These are phyloP conservation scores for Cryptosula pallasiana DNA, from an alignment of 2,888 invertebrate species.

Conservation along the genomic window DNA sequence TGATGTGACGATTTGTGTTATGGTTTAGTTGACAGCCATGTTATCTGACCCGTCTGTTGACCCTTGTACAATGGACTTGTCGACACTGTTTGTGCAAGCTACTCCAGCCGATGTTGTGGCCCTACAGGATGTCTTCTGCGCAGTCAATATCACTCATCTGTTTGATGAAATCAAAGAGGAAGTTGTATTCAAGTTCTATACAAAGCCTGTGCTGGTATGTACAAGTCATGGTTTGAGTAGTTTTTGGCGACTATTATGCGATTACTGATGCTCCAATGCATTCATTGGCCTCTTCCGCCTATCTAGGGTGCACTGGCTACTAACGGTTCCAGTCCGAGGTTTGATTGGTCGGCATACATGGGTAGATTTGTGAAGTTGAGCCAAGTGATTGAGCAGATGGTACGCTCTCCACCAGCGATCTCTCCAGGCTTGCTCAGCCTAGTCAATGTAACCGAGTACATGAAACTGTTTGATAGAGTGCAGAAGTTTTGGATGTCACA, in stretches of 20 bases:
- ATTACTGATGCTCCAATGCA: no score
- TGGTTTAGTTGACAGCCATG: conserved; percentile 14
- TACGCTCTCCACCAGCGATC: not conserved
- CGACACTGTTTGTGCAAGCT: not conserved
- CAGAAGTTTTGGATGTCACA: conserved; percentile 1
- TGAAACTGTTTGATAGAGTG: conserved; percentile 16
- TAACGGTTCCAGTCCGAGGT: not conserved
- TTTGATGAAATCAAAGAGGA: conserved; percentile 18
- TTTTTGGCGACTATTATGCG: no score
- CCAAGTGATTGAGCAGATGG: not conserved
- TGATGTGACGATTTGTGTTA: no score
- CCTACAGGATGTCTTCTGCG: conserved; percentile 15
- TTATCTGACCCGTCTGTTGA: not conserved
- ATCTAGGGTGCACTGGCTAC: no score
- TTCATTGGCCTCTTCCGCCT: no score
- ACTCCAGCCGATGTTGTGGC: not conserved
- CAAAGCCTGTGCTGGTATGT: no score
- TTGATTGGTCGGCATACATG: conserved; percentile 14
- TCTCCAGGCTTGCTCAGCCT: not conserved
- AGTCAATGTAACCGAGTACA: conserved; percentile 21
- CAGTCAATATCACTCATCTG: not conserved
- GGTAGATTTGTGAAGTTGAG: not conserved
- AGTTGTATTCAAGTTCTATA: not conserved
- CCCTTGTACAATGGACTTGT: conserved; percentile 17
- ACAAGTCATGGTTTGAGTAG: no score